A percentile compares a stretch with the other conserved stretches of the same genome.
Evolutionary conservation across 2,113 vertebrate genomes (phyloP).

Genomic region (Cichladusa arquata): DNA sequence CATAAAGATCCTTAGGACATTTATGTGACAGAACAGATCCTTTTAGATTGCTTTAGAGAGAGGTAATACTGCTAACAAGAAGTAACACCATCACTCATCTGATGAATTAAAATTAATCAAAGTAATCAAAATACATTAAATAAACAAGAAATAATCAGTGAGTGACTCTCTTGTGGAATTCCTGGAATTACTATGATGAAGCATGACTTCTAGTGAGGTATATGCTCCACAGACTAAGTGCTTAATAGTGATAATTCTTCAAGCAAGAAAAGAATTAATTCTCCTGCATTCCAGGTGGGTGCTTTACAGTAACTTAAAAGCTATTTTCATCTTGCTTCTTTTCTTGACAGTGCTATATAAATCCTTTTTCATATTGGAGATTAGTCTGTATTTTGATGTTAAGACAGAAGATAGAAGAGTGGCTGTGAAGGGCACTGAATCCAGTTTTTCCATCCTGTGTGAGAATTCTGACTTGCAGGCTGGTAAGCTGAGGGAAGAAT

Average conservation of each 20-base stretch:
- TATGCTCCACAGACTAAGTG: not conserved
- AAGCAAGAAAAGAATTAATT: not conserved
- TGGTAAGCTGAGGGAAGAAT: not conserved
- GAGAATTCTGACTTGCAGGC: not conserved
- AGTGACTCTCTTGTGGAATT: not conserved
- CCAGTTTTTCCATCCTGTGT: not conserved
- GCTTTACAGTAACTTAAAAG: not conserved
- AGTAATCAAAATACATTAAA: not conserved
- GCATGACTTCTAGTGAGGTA: not conserved
- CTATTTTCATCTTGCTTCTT: not conserved
- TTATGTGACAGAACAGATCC: not conserved
- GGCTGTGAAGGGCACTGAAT: not conserved
- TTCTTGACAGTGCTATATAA: not conserved
- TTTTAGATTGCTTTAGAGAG: not conserved
- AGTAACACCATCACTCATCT: not conserved
- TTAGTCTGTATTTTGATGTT: not conserved
- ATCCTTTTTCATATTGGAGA: not conserved
- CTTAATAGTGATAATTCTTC: not conserved
- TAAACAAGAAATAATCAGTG: not conserved
- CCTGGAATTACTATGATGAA: not conserved
- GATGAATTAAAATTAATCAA: not conserved
- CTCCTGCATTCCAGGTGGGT: not conserved
- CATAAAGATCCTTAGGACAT: not conserved
- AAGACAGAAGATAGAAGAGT: not conserved
- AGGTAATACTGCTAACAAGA: not conserved